Evolutionary conservation across 2,888 invertebrate genomes (phyloP).

Genomic region (Spialia ferax): DNA sequence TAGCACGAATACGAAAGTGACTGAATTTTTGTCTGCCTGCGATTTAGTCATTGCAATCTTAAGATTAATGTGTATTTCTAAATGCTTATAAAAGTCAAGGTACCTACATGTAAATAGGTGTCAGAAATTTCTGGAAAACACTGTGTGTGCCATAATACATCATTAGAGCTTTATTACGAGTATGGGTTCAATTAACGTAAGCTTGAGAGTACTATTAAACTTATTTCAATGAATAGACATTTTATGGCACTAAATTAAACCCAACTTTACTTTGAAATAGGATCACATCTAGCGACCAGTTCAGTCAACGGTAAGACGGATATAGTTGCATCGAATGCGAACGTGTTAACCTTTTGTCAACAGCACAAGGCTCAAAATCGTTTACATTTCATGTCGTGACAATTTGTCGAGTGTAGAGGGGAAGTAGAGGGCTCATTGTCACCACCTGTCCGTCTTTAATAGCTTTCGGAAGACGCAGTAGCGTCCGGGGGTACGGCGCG

Average conservation of each 20-base stretch:
- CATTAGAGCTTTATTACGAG: background rate
- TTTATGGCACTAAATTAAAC: background rate
- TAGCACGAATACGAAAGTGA: too few relatives aligned
- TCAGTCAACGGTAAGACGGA: conserved; percentile 47
- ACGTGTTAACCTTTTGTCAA: background rate
- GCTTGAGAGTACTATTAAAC: background rate
- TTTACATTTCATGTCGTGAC: background rate
- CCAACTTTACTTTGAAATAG: conserved; percentile 15
- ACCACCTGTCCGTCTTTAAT: conserved; percentile 81
- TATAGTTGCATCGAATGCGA: background rate
- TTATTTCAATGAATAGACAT: background rate
- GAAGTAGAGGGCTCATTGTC: conserved; percentile 78
- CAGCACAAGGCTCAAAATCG: conserved; percentile 1
- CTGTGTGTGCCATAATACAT: background rate
- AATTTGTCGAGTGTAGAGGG: conserved; percentile 54
- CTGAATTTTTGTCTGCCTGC: too few relatives aligned
- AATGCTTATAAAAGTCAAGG: too few relatives aligned
- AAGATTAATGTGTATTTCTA: too few relatives aligned
- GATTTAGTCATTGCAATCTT: too few relatives aligned
- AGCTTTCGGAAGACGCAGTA: conserved; percentile 75
- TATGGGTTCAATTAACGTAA: background rate
- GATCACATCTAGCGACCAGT: conserved; percentile 54
- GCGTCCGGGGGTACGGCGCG: conserved; percentile 63
- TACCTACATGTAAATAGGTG: too few relatives aligned
- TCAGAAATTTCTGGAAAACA: background rate